Percentiles rank a stretch among this genome's conserved stretches.
These are phyloP conservation scores for Agrypnia vestita DNA, from an alignment of 1,140 invertebrate genomes.

Conservation along the genomic window DNA sequence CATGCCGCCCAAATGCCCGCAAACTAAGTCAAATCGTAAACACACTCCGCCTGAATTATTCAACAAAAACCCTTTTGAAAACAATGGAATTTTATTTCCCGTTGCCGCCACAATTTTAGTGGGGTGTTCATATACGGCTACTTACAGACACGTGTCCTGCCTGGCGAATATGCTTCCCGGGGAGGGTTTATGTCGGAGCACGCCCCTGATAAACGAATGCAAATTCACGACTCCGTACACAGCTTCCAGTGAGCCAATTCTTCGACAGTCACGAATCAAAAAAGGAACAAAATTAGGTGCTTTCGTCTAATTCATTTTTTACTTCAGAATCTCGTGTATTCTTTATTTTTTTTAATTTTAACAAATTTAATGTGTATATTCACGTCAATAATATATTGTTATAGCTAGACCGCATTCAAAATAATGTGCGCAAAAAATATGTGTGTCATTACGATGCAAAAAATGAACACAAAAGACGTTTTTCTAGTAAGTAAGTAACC, in stretches of 20 bases:
- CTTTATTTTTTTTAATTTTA: too few species aligned
- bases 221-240: constrained; percentile 15
- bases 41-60: constrained; percentile 33
- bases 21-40: constrained; percentile 20
- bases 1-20: not conserved
- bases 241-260: not conserved
- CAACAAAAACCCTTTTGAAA: constrained; percentile 44
- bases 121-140: not conserved
- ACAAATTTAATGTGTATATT: too few species aligned
- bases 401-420: too few species aligned
- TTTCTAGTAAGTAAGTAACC: too few species aligned
- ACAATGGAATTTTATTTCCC: constrained; percentile 49
- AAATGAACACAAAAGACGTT: too few species aligned
- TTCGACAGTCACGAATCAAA: too few species aligned
- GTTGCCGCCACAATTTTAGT: not conserved
- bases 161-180: not conserved
- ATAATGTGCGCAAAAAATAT: too few species aligned
- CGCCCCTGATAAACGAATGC: constrained; percentile 44
- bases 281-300: too few species aligned
- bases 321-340: too few species aligned
- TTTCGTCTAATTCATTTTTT: too few species aligned
- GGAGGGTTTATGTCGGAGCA: constrained; percentile 26
- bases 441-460: too few species aligned
- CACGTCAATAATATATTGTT: too few species aligned
- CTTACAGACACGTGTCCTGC: constrained; percentile 1